These are phyloP conservation scores for Apamea epomidion DNA, from an alignment of 2,888 invertebrate species.

Conservation along the genomic window DNA sequence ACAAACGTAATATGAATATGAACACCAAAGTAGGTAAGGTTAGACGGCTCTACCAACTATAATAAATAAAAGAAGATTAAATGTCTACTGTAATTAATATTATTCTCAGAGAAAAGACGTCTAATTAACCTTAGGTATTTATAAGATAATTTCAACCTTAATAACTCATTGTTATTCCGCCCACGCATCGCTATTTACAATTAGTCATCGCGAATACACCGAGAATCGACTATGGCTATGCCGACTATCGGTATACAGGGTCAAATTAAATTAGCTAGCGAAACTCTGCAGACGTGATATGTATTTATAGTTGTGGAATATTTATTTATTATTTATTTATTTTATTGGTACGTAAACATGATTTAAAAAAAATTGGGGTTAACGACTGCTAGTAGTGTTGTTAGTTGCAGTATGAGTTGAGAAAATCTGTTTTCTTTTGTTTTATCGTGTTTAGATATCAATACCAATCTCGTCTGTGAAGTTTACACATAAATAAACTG, in stretches of 20 bases:
- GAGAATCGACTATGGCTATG: constrained; percentile 25
- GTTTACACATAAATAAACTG: neutral
- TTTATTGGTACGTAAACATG: no score
- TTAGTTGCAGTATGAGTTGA: neutral
- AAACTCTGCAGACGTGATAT: neutral
- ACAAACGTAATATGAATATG: neutral
- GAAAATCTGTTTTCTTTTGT: neutral
- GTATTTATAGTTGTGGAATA: no score
- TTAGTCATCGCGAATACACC: constrained; percentile 62
- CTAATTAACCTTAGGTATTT: constrained; percentile 31
- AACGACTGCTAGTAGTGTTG: neutral
- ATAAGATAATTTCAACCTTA: constrained; percentile 43
- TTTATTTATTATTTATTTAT: no score
- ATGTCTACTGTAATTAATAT: constrained; percentile 17
- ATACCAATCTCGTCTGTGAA: neutral
- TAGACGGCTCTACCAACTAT: neutral
- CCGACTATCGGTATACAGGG: constrained; percentile 11
- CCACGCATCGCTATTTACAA: constrained; percentile 58
- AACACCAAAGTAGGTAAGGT: neutral
- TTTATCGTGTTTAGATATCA: neutral
- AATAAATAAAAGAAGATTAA: constrained; percentile 1
- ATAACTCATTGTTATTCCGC: constrained; percentile 62
- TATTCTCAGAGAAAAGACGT: constrained; percentile 16
- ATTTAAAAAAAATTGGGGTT: neutral
- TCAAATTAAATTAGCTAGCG: neutral